Evolutionary conservation across 1,140 invertebrate species (phyloP).

Genomic region (Epicauta chinensis): DNA sequence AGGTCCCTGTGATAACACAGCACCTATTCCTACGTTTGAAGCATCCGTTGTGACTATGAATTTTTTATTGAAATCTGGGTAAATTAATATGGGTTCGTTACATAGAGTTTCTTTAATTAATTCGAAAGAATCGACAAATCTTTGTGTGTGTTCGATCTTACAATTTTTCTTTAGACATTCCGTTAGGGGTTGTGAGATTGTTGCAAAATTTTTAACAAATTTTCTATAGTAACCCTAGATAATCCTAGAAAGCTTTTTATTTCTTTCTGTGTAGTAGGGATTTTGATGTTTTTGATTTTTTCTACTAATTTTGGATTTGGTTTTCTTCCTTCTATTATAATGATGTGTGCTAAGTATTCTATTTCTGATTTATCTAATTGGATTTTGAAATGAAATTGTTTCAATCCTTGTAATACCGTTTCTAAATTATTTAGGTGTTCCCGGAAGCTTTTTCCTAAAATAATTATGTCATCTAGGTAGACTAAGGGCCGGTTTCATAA

Average conservation of each 20-base stretch:
- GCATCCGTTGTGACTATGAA: conserved; percentile 40
- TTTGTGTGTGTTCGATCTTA: not conserved
- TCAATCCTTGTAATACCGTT: conserved; percentile 8
- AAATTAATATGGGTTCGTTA: conserved; percentile 38
- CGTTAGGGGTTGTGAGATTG: conserved; percentile 3
- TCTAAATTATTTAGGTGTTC: conserved; percentile 38
- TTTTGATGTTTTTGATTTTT: conserved; percentile 18
- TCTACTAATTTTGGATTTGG: conserved; percentile 20
- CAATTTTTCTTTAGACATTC: not conserved
- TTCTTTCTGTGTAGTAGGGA: not conserved
- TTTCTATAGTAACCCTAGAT: conserved; percentile 21
- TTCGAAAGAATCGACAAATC: conserved; percentile 33
- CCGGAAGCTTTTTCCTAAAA: conserved; percentile 33
- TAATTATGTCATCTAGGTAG: conserved; percentile 45
- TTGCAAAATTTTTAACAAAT: conserved; percentile 23
- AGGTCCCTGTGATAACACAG: conserved; percentile 23
- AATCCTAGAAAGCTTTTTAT: not conserved
- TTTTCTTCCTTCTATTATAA: conserved; percentile 15
- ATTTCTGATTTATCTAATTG: conserved; percentile 22
- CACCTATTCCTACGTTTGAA: conserved; percentile 31
- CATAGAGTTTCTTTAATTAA: conserved; percentile 36
- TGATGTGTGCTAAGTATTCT: conserved; percentile 15
- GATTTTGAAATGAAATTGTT: conserved; percentile 25
- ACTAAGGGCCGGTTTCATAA: too few species aligned
- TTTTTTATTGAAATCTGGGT: conserved; percentile 30